phyloP scores from a whole-genome alignment of 2,113 vertebrate genomes.

The Nesoenas mayeri region DNA sequence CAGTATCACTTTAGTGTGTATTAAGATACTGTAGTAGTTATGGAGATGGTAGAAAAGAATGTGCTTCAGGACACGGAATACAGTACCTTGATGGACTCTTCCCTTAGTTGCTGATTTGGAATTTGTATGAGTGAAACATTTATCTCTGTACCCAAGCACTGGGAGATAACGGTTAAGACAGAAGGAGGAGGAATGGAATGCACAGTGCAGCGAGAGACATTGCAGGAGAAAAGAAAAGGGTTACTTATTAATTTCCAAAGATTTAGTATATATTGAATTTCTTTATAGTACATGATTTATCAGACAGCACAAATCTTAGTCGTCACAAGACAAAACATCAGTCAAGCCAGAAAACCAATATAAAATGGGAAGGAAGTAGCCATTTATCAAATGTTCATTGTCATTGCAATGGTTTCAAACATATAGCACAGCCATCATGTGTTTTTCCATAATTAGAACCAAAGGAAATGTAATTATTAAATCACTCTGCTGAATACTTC shows the following conservation, averaged over 20 bases:
- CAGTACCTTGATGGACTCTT: constrained; percentile 91
- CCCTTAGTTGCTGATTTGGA: constrained; percentile 89
- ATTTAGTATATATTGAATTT: constrained; percentile 52
- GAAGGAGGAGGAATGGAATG: constrained; percentile 79
- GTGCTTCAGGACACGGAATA: constrained; percentile 67
- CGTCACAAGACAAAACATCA: constrained; percentile 62
- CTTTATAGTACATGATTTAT: constrained; percentile 65
- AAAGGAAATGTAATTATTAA: constrained; percentile 32
- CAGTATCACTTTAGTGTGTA: constrained; percentile 9
- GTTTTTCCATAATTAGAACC: constrained; percentile 32
- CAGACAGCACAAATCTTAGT: constrained; percentile 43
- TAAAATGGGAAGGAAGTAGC: constrained; percentile 48
- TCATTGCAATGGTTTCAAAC: constrained; percentile 52
- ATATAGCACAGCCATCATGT: constrained; percentile 3
- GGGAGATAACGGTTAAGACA: constrained; percentile 80
- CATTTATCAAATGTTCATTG: constrained; percentile 56
- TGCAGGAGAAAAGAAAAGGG: constrained; percentile 72
- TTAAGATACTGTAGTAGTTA: constrained; percentile 25
- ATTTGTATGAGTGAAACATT: constrained; percentile 93
- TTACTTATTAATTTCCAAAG: constrained; percentile 72
- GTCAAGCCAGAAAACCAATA: constrained; percentile 45
- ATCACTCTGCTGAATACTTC: constrained; percentile 3
- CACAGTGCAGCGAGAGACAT: constrained; percentile 72
- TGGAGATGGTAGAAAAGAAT: constrained; percentile 54
- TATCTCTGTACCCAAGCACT: constrained; percentile 97